These are phyloP conservation scores for Diglossa cyanea DNA, from an alignment of 2,797 vertebrate species.

Conservation along the genomic window DNA sequence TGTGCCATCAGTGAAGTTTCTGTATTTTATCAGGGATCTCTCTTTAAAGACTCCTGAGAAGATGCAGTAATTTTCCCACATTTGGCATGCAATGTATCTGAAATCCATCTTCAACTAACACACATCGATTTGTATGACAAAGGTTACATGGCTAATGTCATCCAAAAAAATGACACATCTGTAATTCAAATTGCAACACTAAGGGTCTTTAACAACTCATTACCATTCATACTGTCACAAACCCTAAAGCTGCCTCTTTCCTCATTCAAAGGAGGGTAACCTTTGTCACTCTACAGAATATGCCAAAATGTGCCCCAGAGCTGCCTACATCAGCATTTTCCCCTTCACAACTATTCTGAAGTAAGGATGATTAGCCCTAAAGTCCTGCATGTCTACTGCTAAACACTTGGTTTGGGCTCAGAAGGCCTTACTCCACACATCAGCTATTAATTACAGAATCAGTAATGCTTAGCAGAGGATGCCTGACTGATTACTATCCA, in stretches of 20 bases:
- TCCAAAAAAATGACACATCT: not conserved
- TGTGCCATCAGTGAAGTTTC: not conserved
- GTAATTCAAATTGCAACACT: not conserved
- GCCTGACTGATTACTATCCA: not conserved
- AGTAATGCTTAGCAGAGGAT: not conserved
- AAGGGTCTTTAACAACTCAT: not conserved
- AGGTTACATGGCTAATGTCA: not conserved
- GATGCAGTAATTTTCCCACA: not conserved
- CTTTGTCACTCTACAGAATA: not conserved
- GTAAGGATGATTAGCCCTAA: not conserved
- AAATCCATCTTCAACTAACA: not conserved
- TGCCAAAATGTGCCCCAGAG: not conserved
- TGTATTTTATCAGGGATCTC: not conserved
- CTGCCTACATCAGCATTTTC: not conserved
- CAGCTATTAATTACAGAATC: not conserved
- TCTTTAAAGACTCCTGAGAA: not conserved
- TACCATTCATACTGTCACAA: not conserved
- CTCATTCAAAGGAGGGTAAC: not conserved
- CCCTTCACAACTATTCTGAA: not conserved
- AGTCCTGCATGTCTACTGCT: not conserved
- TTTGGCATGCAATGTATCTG: not conserved
- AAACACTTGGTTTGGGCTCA: not conserved
- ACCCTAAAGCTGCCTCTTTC: not conserved
- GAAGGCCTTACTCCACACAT: not conserved
- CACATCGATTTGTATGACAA: not conserved